Evolutionary conservation across 2,113 vertebrate species (phyloP).

Genomic region (Nycticorax nycticorax): DNA sequence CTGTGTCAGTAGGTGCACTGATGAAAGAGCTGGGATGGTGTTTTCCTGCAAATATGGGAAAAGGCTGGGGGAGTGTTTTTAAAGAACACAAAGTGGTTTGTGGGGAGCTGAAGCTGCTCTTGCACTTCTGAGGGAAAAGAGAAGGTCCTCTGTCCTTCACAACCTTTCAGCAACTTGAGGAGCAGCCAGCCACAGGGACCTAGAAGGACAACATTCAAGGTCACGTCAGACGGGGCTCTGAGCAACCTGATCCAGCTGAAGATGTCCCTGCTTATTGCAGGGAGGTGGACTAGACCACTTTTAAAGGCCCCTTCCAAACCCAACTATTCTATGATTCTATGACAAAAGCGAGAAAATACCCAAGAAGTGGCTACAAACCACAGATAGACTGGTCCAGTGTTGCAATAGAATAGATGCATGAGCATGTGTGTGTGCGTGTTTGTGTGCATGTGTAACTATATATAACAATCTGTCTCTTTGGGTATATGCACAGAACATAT

Average conservation of each 20-base stretch:
- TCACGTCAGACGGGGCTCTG: background rate
- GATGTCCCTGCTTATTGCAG: background rate
- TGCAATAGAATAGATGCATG: background rate
- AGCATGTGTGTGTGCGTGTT: fast-evolving
- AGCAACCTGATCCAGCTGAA: background rate
- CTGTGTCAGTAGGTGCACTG: background rate
- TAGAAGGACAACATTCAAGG: background rate
- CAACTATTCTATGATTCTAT: background rate
- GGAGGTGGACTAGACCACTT: no score
- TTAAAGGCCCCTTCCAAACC: background rate
- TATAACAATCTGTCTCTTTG: background rate
- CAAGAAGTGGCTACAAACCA: background rate
- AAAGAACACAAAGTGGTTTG: background rate
- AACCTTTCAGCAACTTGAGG: background rate
- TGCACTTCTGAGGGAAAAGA: background rate
- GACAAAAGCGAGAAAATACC: background rate
- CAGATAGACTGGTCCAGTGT: background rate
- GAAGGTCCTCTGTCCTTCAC: background rate
- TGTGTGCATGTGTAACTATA: background rate
- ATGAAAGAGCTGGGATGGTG: background rate
- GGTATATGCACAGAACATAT: background rate
- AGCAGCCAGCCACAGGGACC: background rate
- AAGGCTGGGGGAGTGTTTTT: background rate
- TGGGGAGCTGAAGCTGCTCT: background rate
- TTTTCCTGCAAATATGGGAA: background rate